Conservation (phyloP, 2,888 invertebrate species). For the Plebejus melissa region DNA sequence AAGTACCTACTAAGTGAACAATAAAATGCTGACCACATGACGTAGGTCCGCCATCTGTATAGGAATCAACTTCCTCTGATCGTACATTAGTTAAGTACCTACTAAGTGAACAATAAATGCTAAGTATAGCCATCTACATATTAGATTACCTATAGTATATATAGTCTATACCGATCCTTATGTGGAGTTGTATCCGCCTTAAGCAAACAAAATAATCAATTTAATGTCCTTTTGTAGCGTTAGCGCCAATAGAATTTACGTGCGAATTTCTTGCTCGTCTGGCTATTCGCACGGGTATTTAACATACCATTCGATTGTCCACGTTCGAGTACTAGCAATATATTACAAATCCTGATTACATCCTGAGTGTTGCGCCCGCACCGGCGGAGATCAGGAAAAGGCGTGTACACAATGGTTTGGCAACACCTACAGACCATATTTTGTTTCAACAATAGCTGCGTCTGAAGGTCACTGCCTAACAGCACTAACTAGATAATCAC, state of each 20-base stretch:
- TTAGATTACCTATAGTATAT: background rate
- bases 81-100: too few relatives aligned
- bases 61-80: too few relatives aligned
- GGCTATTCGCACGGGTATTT: background rate
- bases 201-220: background rate
- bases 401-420: constrained; percentile 59
- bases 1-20: too few relatives aligned
- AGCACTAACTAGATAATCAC: constrained; percentile 3
- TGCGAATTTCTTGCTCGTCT: constrained; percentile 7
- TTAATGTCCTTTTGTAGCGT: background rate
- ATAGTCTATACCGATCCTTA: background rate
- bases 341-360: constrained; percentile 18
- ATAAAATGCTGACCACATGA: too few relatives aligned
- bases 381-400: constrained; percentile 52
- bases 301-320: background rate
- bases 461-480: constrained; percentile 57
- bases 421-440: constrained; percentile 56
- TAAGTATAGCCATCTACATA: background rate
- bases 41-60: too few relatives aligned
- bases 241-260: background rate
- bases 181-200: background rate
- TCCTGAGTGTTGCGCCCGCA: constrained; percentile 5
- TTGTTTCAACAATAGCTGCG: constrained; percentile 65
- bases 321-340: background rate
- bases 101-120: background rate